phyloP scores from a whole-genome alignment of 1,140 invertebrate genomes.

The Anastrepha ludens region DNA sequence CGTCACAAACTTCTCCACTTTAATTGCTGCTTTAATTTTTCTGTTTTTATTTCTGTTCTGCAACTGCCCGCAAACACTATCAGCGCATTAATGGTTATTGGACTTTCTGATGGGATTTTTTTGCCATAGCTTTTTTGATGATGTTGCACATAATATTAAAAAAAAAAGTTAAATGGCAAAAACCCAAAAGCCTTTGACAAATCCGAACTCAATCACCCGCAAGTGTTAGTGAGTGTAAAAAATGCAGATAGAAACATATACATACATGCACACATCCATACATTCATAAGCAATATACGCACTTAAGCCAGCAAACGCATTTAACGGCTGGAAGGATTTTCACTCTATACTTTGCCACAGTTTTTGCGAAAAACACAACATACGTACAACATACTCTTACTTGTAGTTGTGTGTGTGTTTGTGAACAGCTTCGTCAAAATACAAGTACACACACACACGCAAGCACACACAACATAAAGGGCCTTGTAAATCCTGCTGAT shows the following conservation, averaged over 20 bases:
- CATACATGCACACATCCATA: neutral
- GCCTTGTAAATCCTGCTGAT: neutral
- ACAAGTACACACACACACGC: neutral
- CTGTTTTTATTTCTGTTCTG: neutral
- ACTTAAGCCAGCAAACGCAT: neutral
- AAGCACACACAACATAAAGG: neutral
- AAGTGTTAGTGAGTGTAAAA: neutral
- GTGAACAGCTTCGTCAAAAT: neutral
- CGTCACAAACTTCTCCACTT: neutral
- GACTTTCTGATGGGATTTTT: neutral
- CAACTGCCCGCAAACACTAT: neutral
- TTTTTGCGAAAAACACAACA: neutral
- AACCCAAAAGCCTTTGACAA: constrained; percentile 27
- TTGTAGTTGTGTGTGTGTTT: neutral
- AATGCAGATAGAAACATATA: neutral
- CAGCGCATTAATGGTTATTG: neutral
- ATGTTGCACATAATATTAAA: constrained; percentile 8
- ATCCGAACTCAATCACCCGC: neutral
- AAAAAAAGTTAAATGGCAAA: neutral
- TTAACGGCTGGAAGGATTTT: constrained; percentile 22
- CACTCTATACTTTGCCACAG: neutral
- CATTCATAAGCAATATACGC: neutral
- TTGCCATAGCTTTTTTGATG: neutral
- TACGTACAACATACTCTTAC: neutral
- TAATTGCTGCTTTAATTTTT: neutral